phyloP scores from a whole-genome alignment of 2,797 vertebrate genomes.

The Chrysocyon brachyurus region DNA sequence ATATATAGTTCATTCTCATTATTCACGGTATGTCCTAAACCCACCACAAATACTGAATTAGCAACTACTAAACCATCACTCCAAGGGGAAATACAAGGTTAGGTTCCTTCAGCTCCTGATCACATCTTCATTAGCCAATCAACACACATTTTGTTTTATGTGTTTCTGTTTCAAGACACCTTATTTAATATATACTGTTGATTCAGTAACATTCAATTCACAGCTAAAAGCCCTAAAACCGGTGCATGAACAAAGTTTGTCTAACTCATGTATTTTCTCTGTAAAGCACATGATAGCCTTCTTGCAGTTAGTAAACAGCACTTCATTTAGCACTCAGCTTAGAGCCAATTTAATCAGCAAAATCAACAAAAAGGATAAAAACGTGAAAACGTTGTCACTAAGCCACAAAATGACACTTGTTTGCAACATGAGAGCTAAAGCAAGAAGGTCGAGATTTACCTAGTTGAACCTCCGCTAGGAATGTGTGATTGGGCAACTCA shows the following conservation, averaged over 20 bases:
- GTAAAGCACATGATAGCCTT: neutral
- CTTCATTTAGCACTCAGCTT: neutral
- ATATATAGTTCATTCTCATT: neutral
- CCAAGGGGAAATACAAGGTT: neutral
- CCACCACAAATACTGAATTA: neutral
- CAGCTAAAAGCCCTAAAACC: neutral
- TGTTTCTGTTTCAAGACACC: constrained; percentile 14
- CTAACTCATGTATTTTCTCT: constrained; percentile 2
- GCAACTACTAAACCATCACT: neutral
- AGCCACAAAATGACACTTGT: neutral
- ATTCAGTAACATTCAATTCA: neutral
- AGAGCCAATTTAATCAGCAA: neutral
- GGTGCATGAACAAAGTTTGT: neutral
- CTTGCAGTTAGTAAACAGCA: neutral
- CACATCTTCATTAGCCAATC: neutral
- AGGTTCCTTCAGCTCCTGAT: neutral
- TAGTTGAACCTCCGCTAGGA: neutral
- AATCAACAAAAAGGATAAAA: neutral
- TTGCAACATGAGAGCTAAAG: neutral
- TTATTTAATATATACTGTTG: neutral
- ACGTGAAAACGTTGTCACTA: neutral
- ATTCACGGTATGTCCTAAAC: neutral
- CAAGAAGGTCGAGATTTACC: neutral
- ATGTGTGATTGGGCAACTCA: neutral
- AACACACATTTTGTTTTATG: neutral